phyloP scores from a whole-genome alignment of 2,113 vertebrate genomes.

The Nycticebus coucang region DNA sequence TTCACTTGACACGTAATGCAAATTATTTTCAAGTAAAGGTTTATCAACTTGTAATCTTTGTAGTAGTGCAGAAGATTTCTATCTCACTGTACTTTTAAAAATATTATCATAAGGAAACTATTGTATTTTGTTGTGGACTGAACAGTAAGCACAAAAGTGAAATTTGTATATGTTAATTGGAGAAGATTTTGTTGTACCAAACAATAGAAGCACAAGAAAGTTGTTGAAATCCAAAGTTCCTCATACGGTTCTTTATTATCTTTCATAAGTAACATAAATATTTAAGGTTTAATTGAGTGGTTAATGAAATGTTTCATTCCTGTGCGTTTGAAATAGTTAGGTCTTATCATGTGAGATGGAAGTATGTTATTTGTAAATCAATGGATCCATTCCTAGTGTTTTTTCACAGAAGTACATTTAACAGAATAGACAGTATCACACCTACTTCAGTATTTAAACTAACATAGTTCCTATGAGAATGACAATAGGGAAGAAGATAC shows the following conservation, averaged over 20 bases:
- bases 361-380: background rate
- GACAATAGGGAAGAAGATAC: background rate
- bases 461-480: background rate
- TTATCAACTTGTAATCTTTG: background rate
- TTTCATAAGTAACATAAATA: background rate
- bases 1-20: background rate
- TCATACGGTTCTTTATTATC: background rate
- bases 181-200: background rate
- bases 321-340: background rate
- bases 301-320: background rate
- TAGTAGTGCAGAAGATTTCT: background rate
- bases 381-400: background rate
- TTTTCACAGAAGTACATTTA: background rate
- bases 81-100: background rate
- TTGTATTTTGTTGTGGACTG: background rate
- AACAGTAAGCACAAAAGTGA: background rate
- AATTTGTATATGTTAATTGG: background rate
- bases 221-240: background rate
- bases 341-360: background rate
- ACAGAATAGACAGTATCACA: background rate
- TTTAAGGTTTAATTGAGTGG: background rate
- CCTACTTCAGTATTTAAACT: background rate
- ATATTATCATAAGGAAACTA: background rate
- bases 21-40: background rate
- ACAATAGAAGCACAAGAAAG: background rate